Evolutionary conservation across 2,888 invertebrate species (phyloP), one percentile per base, ranked within the genome.

Genomic region (Scrobipalpa costella): DNA sequence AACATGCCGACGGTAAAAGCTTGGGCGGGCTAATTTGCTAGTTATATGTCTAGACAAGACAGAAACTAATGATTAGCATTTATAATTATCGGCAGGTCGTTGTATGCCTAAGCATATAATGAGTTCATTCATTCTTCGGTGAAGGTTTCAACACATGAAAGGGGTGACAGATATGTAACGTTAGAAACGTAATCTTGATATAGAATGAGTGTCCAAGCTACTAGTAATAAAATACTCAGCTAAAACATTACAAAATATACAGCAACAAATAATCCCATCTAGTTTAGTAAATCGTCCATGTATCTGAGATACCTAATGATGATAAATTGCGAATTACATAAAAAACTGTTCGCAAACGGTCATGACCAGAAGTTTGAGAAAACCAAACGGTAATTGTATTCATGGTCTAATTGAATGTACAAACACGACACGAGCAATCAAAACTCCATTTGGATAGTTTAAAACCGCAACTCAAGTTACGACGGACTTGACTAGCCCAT

Each of bases 381-480:
- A 15, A 13, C 13, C 27, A 27, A 55, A 34, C 34, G 55, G 33
- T 52, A 52, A 52, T 9, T 21, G 50, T 52, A 27, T 52, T 52
- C 27, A 52, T 55, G 15, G 15, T 19, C 49, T 55, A 55, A 55
- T 55, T 55, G 55, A 55, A 55, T 34, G n/a, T 27, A 55, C 55
- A 55, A 55, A 55, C 27, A 55, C 34, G 55, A 55, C 27, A 55
- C 34, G 55, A 15, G 55, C 27, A 55, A 55, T 55, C 55, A 55
- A 55, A 55, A 55, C 34, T 33, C 55, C 33, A 55, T 55, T 55
- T 55, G 27, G 34, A 15, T 33, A 34, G 33, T 55, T 55, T n/a
- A 34, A 33, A 55, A 55, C 55, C 55, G 55, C 55, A 55, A 55
- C 13, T 34, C 33, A 17, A 34, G 33, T 55, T 55, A 55, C 27